phyloP scores from a whole-genome alignment of 2,797 vertebrate species.

The Phaenicophaeus curvirostris region DNA sequence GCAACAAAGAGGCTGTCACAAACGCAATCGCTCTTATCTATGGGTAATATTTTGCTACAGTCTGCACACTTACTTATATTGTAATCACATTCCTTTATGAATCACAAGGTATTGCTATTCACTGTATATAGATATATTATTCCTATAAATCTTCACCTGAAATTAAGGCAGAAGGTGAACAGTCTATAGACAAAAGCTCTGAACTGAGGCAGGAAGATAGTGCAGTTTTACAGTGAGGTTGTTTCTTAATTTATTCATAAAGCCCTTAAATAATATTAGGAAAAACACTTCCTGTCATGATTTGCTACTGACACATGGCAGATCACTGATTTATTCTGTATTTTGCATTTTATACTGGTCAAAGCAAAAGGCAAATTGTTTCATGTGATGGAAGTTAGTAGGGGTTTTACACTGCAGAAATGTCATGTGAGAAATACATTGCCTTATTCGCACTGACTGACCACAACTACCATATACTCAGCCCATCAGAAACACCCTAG shows the following conservation, averaged over 20 bases:
- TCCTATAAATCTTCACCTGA: neutral
- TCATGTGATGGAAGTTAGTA: neutral
- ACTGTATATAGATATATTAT: neutral
- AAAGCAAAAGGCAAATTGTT: neutral
- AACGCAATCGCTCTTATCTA: constrained; percentile 34
- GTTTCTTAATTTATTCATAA: neutral
- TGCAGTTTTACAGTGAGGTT: neutral
- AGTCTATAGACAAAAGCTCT: neutral
- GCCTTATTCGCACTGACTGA: neutral
- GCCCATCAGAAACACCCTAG: neutral
- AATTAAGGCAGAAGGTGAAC: neutral
- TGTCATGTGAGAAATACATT: neutral
- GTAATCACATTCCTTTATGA: constrained; percentile 3
- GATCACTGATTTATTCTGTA: neutral
- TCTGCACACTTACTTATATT: constrained; percentile 5
- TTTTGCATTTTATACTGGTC: neutral
- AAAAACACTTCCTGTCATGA: neutral
- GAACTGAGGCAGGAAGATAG: neutral
- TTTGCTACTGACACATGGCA: neutral
- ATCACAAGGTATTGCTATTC: neutral
- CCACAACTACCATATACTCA: neutral
- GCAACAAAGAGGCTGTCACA: constrained; percentile 38
- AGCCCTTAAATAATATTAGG: neutral
- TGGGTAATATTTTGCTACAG: constrained; percentile 20
- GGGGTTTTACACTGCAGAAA: neutral